A percentile compares a stretch with the other conserved stretches of the same genome.
phyloP scores from a whole-genome alignment of 2,797 vertebrate species.

The Peromyscus aztecus region DNA sequence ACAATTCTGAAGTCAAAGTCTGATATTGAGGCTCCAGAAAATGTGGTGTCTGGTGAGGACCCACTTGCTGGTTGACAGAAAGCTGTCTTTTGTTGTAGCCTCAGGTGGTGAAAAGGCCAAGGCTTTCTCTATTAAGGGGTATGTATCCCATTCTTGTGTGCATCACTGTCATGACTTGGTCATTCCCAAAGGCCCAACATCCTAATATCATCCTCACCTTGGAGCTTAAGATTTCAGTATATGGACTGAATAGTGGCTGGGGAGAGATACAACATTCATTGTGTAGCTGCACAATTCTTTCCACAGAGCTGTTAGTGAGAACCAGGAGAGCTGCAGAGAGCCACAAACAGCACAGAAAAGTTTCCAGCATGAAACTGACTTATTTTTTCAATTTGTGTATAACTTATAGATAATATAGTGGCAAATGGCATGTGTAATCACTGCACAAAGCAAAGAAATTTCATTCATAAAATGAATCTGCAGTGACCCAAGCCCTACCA shows the following conservation, averaged over 20 bases:
- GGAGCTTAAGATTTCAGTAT: neutral
- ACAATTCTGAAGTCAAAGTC: neutral
- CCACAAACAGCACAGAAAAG: neutral
- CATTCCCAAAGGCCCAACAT: neutral
- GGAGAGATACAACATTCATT: neutral
- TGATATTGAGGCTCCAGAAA: no score
- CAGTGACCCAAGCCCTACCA: neutral
- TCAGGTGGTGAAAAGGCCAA: neutral
- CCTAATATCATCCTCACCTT: neutral
- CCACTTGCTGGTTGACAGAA: neutral
- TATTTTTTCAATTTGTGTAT: neutral
- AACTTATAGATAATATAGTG: neutral
- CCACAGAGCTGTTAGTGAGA: neutral
- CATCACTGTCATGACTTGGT: neutral
- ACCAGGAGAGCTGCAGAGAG: neutral
- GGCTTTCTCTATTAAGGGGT: neutral
- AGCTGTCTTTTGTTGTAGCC: neutral
- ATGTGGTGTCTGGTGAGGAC: neutral
- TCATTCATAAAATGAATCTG: slow-evolving; percentile 3
- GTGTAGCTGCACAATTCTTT: neutral
- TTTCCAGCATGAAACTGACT: neutral
- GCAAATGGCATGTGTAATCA: neutral
- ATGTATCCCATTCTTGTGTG: no score
- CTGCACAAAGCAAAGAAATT: neutral
- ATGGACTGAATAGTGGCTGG: neutral